phyloP scores from a whole-genome alignment of 2,888 invertebrate genomes.

The Synanthedon andrenaeformis region DNA sequence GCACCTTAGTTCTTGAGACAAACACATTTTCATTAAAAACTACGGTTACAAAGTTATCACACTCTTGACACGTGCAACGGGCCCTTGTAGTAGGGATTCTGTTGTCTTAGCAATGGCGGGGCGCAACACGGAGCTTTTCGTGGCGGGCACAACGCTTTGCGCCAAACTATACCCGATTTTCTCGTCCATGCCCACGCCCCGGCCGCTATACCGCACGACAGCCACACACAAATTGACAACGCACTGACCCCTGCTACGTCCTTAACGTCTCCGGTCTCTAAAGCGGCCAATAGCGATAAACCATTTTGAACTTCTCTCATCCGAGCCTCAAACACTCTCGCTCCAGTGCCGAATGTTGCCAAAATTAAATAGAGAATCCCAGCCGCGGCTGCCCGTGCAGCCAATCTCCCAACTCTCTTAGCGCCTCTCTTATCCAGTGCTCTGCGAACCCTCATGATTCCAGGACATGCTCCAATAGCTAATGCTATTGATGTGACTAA shows the following conservation, averaged over 20 bases:
- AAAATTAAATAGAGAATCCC: constrained; percentile 82
- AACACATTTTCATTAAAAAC: neutral
- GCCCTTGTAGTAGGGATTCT: constrained; percentile 52
- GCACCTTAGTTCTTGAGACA: constrained; percentile 1
- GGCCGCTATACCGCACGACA: constrained; percentile 74
- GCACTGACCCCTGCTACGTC: constrained; percentile 37
- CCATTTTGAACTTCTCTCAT: constrained; percentile 56
- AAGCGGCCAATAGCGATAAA: constrained; percentile 57
- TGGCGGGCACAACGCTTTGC: constrained; percentile 58
- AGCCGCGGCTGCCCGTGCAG: constrained; percentile 83
- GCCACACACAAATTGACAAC: constrained; percentile 71
- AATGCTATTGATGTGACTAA: constrained; percentile 78
- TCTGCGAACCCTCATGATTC: constrained; percentile 80
- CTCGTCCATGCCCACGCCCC: constrained; percentile 78
- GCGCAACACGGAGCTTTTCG: constrained; percentile 45
- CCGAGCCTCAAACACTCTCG: constrained; percentile 74
- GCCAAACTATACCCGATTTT: constrained; percentile 73
- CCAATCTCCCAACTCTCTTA: constrained; percentile 76
- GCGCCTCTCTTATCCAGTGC: constrained; percentile 70
- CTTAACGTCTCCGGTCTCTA: constrained; percentile 42
- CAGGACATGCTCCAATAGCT: constrained; percentile 79
- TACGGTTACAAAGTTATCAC: constrained; percentile 24
- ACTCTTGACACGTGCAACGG: constrained; percentile 59
- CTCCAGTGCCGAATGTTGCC: constrained; percentile 78
- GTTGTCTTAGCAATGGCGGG: constrained; percentile 45